A percentile compares a stretch with the other conserved stretches of the same genome.
phyloP scores from a whole-genome alignment of 2,113 vertebrate genomes.

The Aix galericulata region DNA sequence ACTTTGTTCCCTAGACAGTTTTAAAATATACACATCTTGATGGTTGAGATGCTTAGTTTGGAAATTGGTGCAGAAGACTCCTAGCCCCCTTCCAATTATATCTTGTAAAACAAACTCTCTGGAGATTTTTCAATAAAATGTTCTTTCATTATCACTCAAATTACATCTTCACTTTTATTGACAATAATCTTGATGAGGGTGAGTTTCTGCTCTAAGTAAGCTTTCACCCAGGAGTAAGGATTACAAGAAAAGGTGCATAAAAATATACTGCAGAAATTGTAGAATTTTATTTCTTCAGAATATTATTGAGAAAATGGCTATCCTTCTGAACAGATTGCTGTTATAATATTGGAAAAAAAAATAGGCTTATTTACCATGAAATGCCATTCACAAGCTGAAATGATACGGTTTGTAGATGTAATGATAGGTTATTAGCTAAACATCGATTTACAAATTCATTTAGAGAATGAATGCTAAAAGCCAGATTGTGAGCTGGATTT shows the following conservation, averaged over 20 bases:
- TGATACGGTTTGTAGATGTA: neutral
- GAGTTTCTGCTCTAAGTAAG: constrained; percentile 16
- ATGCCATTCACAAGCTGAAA: neutral
- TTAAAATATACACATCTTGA: constrained; percentile 31
- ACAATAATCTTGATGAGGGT: constrained; percentile 20
- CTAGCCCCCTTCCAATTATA: constrained; percentile 58
- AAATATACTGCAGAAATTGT: neutral
- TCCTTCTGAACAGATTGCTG: neutral
- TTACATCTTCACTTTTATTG: constrained; percentile 48
- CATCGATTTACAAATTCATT: neutral
- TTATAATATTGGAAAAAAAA: neutral
- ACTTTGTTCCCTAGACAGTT: neutral
- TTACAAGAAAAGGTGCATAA: neutral
- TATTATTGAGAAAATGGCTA: neutral
- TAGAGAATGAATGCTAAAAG: neutral
- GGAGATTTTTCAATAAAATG: constrained; percentile 62
- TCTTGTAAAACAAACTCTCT: constrained; percentile 25
- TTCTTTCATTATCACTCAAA: constrained; percentile 67
- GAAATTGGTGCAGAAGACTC: constrained; percentile 48
- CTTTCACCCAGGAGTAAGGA: neutral
- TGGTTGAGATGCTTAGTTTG: constrained; percentile 47
- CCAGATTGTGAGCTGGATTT: neutral
- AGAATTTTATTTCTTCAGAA: neutral
- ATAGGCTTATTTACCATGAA: neutral
- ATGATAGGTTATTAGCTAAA: neutral